Evolutionary conservation across 1,140 invertebrate species (phyloP), one percentile per base, ranked within the genome.

Genomic region (Neodiprion fabricii): DNA sequence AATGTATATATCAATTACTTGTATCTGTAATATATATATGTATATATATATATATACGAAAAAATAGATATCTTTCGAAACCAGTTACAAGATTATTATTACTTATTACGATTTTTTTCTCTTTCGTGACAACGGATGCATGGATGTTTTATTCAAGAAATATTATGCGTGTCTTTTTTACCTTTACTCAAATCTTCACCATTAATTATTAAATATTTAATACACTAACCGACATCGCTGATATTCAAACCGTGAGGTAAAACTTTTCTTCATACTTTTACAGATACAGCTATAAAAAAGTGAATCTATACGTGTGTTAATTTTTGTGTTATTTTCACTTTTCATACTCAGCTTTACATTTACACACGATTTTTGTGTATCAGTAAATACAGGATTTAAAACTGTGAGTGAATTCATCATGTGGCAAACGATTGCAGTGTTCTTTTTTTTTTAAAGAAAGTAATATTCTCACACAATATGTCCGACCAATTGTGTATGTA

Each of bases 381-480:
- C 17, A 50, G 9, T 48, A 72, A 47, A 69, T 76, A 28, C 72
- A 4, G 48, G 53, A 5, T 70, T 73, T 76, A 75, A 79, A 78
- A 77, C 76, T 77, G 75, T 77, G 77, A 76, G 73, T 79, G 76
- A 77, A 78, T 67, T 75, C 70, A 73, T 77, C 73, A 81, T 76
- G 73, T 72, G n/a, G 71, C 11, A 72, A 2, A 21, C n/a, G 66
- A 73, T 75, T 74, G 72, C 21, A 70, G 74, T 69, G 65, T 47
- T 72, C 70, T 76, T 40, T 40, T 75, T 79, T 70, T 71, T 67
- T 75, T 65, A 2, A 21, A 21, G 17, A 40, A 40, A 40, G 28
- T 40, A 40, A 5, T 1, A 40, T 40, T 40, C 28, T 40, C 28
- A 40, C 28, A 40, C 28, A 40, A 40, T 40, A 40, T 40, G 28